These are phyloP conservation scores for Hyposoter dolosus DNA, from an alignment of 2,888 invertebrate species.

Conservation along the genomic window DNA sequence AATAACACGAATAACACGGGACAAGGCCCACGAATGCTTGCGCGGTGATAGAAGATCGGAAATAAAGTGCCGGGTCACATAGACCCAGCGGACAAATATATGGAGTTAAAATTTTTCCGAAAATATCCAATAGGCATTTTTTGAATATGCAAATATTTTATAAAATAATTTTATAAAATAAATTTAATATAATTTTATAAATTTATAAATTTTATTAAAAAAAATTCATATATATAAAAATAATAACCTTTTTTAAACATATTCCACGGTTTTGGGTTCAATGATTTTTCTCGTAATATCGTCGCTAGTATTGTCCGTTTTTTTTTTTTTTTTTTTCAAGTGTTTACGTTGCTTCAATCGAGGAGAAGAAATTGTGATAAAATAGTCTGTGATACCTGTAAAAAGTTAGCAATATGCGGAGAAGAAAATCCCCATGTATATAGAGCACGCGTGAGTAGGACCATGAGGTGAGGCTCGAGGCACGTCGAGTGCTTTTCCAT, in stretches of 20 bases:
- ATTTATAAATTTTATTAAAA: too few species aligned
- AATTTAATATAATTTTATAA: too few species aligned
- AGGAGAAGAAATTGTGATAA: background rate
- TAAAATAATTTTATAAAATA: too few species aligned
- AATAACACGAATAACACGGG: background rate
- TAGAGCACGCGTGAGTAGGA: slow-evolving; percentile 14
- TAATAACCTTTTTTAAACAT: background rate
- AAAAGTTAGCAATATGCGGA: background rate
- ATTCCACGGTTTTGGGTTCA: too few species aligned
- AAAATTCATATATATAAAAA: too few species aligned
- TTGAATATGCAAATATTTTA: too few species aligned
- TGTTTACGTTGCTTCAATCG: background rate
- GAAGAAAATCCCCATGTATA: slow-evolving; percentile 7
- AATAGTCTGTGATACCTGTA: background rate
- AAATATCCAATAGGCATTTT: too few species aligned
- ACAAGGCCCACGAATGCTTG: background rate
- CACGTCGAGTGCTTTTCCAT: slow-evolving; percentile 60
- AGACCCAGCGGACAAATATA: too few species aligned
- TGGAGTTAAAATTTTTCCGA: too few species aligned
- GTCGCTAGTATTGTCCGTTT: background rate
- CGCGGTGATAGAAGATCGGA: background rate
- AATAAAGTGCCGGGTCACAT: too few species aligned
- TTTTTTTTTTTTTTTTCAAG: background rate
- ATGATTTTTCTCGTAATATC: background rate
- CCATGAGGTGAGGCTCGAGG: slow-evolving; percentile 20